Base-by-base conservation (phyloP, 2,797 vertebrate genomes). In the Gymnoscopelus microlampas region DNA sequence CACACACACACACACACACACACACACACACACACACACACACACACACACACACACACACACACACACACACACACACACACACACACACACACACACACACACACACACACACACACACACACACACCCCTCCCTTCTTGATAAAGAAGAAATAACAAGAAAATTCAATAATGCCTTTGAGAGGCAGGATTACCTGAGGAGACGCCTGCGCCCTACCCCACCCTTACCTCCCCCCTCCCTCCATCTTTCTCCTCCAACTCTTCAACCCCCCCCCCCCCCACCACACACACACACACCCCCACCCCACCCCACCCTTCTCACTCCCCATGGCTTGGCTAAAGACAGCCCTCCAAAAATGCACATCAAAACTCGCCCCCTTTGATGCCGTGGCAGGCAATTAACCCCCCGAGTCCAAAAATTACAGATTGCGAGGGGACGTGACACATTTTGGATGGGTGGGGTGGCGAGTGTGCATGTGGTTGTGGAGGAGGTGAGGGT, bases 111-210 rank as follows among this genome's bases (percentile, higher is more conserved):
- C 8, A 11, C 53, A 11, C 39, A 19, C 53, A 10, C 87, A 87
- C 87, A 87, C 87, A 80, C 83, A 73, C 87, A 76, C 87, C 85
- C 89, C 88, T 87, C 82, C 83, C 73, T 77, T 73, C 85, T 89
- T 85, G 88, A 92, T 88, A 93, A 93, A 93, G 92, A 94, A 90
- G 92, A 92, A 93, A 94, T 93, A 93, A 93, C 90, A 93, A 91
- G 92, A 95, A 92, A 94, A 93, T 95, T 94, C 93, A 94, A 92
- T 90, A 95, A 94, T 92, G 92, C 93, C 94, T 92, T 87, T 84
- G 95, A 95, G 95, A 95, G 86, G 77, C 85, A 82, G 93, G 94
- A 95, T 96, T 95, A 95, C 92, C 93, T 93, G 92, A 94, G 92
- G 91, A 94, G 88, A 93, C 87, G 86, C 88, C 89, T 79, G 89